Evolutionary conservation across 1,140 invertebrate species (phyloP).

Genomic region (Copidosoma floridanum): DNA sequence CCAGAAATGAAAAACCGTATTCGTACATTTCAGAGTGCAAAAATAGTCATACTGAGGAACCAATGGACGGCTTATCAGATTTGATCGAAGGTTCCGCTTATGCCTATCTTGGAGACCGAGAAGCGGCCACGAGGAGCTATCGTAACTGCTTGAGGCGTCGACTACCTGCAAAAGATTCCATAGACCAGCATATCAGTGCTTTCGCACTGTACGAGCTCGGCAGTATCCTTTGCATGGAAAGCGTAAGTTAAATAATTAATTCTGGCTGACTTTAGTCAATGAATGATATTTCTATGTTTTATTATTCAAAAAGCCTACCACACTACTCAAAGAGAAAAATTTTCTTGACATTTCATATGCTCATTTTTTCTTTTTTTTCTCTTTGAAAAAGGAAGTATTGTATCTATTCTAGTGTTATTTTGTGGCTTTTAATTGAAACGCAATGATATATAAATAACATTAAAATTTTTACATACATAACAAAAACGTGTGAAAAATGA

Average conservation of each 20-base stretch:
- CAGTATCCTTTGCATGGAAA: conserved; percentile 54
- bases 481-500: too few relatives aligned
- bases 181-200: conserved; percentile 66
- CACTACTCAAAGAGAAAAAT: too few relatives aligned
- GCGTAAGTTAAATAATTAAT: conserved; percentile 47
- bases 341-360: too few relatives aligned
- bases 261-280: neutral
- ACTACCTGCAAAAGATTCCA: conserved; percentile 42
- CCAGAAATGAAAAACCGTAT: too few relatives aligned
- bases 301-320: too few relatives aligned
- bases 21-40: conserved; percentile 47
- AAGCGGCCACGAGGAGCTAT: conserved; percentile 58
- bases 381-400: too few relatives aligned
- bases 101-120: conserved; percentile 50
- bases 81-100: conserved; percentile 58
- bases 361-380: too few relatives aligned
- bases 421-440: too few relatives aligned
- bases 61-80: conserved; percentile 59
- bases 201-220: conserved; percentile 70
- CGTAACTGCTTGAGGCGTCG: conserved; percentile 55
- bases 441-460: too few relatives aligned
- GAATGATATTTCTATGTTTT: neutral
- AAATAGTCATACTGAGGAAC: conserved; percentile 48
- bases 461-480: too few relatives aligned
- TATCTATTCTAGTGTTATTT: too few relatives aligned